phyloP scores from a whole-genome alignment of 1,140 invertebrate genomes.

The Drosophila aff. region DNA sequence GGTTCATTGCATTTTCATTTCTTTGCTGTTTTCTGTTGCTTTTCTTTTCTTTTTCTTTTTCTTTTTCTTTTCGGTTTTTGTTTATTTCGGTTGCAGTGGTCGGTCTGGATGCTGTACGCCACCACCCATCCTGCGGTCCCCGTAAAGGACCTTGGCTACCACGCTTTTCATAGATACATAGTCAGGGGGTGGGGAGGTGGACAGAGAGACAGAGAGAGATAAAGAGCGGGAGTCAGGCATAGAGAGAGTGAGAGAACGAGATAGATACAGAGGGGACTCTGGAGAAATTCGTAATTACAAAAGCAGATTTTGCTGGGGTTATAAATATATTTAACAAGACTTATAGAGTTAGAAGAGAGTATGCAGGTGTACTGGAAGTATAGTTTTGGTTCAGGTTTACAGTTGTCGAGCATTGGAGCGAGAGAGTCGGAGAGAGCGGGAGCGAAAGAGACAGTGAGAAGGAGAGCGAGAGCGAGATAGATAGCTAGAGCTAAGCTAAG shows the following conservation, averaged over 20 bases:
- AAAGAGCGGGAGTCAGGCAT: slow-evolving; percentile 14
- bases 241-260: slow-evolving; percentile 24
- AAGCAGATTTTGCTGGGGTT: slow-evolving; percentile 48
- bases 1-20: slow-evolving; percentile 50
- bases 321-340: slow-evolving; percentile 10
- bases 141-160: slow-evolving; percentile 47
- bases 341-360: slow-evolving; percentile 37
- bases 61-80: slow-evolving; percentile 62
- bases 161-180: slow-evolving; percentile 44
- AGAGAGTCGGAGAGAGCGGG: slow-evolving; percentile 25
- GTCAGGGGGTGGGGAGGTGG: slow-evolving; percentile 27
- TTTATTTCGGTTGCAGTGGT: slow-evolving; percentile 60
- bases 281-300: slow-evolving; percentile 66
- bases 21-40: slow-evolving; percentile 53
- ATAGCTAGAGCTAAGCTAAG: slow-evolving; percentile 32
- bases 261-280: slow-evolving; percentile 47
- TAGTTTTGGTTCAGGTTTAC: slow-evolving; percentile 42
- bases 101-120: slow-evolving; percentile 41
- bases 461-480: slow-evolving; percentile 32
- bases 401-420: slow-evolving; percentile 40
- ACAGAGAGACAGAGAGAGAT: slow-evolving; percentile 18
- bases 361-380: slow-evolving; percentile 53
- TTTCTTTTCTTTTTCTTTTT: slow-evolving; percentile 40
- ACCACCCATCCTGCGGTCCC: slow-evolving; percentile 58
- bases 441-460: slow-evolving; percentile 29